phyloP scores from a whole-genome alignment of 2,888 invertebrate genomes.

The Acanthosoma haemorrhoidale region DNA sequence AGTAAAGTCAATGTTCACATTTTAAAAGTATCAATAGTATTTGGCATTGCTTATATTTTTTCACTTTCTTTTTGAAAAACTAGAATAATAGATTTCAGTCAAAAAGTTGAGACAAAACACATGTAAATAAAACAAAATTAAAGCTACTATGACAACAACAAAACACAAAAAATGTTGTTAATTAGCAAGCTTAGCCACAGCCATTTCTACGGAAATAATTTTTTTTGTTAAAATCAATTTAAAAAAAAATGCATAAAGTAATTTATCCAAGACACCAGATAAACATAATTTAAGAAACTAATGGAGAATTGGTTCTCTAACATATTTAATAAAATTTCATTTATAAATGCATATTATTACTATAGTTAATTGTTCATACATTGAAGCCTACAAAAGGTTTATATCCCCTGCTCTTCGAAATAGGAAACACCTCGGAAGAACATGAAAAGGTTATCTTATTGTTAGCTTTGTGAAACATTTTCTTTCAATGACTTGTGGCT shows the following conservation, averaged over 20 bases:
- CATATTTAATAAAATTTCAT: not conserved
- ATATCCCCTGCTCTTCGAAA: not conserved
- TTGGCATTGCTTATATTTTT: not conserved
- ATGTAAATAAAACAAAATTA: not conserved
- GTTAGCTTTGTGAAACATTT: not conserved
- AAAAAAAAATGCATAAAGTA: not conserved
- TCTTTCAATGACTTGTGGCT: not conserved
- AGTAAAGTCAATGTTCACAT: too few species aligned
- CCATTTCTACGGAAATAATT: not conserved
- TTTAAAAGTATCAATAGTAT: not conserved
- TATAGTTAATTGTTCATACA: not conserved
- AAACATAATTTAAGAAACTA: too few species aligned
- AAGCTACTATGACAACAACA: constrained; percentile 8
- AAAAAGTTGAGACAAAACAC: too few species aligned
- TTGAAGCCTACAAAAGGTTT: not conserved
- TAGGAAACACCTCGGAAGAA: not conserved
- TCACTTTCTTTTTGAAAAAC: not conserved
- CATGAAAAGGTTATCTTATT: not conserved
- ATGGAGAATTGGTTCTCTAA: not conserved
- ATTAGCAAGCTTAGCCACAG: not conserved
- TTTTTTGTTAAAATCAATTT: not conserved
- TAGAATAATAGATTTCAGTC: not conserved
- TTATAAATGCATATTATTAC: not conserved
- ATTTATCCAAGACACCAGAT: too few species aligned
- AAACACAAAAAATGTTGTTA: not conserved